Base-by-base conservation (phyloP, 2,113 vertebrate genomes). In the Corythornis madagascariensis region DNA sequence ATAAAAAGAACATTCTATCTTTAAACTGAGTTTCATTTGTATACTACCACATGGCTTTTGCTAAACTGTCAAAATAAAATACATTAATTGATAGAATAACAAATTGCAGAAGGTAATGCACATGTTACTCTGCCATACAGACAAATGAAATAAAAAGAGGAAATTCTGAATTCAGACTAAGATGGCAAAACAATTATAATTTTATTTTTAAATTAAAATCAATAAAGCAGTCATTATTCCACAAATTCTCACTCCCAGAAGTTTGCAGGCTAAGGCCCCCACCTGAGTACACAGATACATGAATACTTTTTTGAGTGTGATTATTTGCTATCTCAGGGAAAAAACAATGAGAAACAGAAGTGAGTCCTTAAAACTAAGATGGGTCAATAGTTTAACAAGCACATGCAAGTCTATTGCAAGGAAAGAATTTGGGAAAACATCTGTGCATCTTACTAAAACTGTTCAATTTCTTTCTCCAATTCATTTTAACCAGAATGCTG, bases 11-110 rank as follows among this genome's bases (percentile, higher is more conserved):
- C 47, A 48, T 38, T 64, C 4, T 0, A 42, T 67, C 45, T 63
- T 94, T 92, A 87, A 88, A 92, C 26, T 60, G 50, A 94, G 48
- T 73, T 82, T 22, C 18, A 72, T 60, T 63, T 88, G 53, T 79
- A 48, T 53, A 84, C 8, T 70, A 55, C 80, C 88, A 63, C 64
- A 57, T 53, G 48, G 9, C 61, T 80, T 94, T 91, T 83, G 53
- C 40, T 38, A 69, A 92, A 78, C 38, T 53, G 86, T 28, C 55
- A 82, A 74, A 92, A 89, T 59, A 83, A 92, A 92, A 82, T 29
- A 42, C 40, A 85, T 42, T 65, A 22, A 79, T 61, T 77, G 79
- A 81, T 45, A 84, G 48, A 35, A 60, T 42, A 81, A 84, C 6
- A 77, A 76, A 50, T 55, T 61, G 67, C 59, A 83, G 82, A 82